phyloP scores from a whole-genome alignment of 2,888 invertebrate species.

The Tillus elongatus region DNA sequence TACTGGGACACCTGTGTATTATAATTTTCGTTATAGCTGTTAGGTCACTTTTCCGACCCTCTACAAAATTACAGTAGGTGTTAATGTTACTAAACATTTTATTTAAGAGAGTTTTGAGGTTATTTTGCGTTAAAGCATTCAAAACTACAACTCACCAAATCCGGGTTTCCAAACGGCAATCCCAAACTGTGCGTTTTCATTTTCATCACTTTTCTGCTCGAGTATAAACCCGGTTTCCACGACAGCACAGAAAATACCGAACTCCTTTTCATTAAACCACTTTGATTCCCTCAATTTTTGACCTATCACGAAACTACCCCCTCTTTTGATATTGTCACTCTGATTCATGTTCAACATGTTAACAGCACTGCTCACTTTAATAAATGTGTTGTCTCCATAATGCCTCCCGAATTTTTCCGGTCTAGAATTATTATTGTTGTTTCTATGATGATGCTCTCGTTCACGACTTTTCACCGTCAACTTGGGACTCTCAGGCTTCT shows the following conservation, averaged over 20 bases:
- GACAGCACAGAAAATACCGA: slow-evolving; percentile 61
- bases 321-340: slow-evolving; percentile 30
- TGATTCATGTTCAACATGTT: slow-evolving; percentile 13
- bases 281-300: slow-evolving; percentile 64
- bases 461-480: too few species aligned
- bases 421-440: slow-evolving; percentile 8
- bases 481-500: not conserved
- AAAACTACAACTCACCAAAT: slow-evolving; percentile 60
- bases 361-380: slow-evolving; percentile 10
- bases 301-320: slow-evolving; percentile 59
- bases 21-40: too few species aligned
- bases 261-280: slow-evolving; percentile 65
- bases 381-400: slow-evolving; percentile 5
- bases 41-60: too few species aligned
- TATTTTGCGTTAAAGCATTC: too few species aligned
- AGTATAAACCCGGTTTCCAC: slow-evolving; percentile 65
- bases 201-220: slow-evolving; percentile 46
- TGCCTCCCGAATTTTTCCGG: slow-evolving; percentile 5
- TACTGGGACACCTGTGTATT: too few species aligned
- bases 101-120: too few species aligned
- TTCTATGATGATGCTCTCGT: too few species aligned
- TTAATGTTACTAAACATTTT: too few species aligned
- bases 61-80: too few species aligned
- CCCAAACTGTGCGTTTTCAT: slow-evolving; percentile 53
- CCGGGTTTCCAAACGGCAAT: slow-evolving; percentile 62